Base-by-base conservation (phyloP, 2,113 vertebrate species). In the Coregonus clupeaformis region DNA sequence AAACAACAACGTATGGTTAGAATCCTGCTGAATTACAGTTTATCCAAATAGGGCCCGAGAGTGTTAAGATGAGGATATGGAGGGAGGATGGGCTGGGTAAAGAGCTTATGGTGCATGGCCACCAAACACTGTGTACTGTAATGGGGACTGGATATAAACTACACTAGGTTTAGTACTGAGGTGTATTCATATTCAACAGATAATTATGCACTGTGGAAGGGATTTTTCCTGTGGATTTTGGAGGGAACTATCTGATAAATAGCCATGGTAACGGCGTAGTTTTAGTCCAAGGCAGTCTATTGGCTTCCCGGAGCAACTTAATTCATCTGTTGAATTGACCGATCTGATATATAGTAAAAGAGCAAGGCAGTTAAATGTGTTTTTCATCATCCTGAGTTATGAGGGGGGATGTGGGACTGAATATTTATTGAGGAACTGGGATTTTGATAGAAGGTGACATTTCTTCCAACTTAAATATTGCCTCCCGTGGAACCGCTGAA, bases 301-400 rank as follows among this genome's bases (percentile, higher is more conserved):
- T 75, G 76, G 85, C 71, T 49, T 88, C 88, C 89, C 0, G 89
- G 84, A 76, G 85, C 79, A 71, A 83, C 77, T 92, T 11, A 42
- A 42, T 42, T 42, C 36, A 42, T 92, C 86, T 83, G 76, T 83
- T 92, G 93, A 91, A 94, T 93, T 92, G 91, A 94, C 87, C 86
- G 88, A 92, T 89, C 80, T 82, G 88, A 79, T 73, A 85, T 73
- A 79, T 47, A 83, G 83, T 77, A 91, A 88, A 91, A 81, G 69
- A 88, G 78, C 75, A 85, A 84, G 86, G 71, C 79, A 69, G 82
- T 87, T 87, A 91, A 93, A 88, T 27, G 69, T 60, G 47, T 81
- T 90, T 91, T 92, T 89, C 88, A 92, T 93, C 89, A 90, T 82
- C 80, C 68, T 75, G 80, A 90, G 78, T 87, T 91, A 90, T 79